These are phyloP conservation scores for Chelonus formosanus DNA, from an alignment of 2,888 invertebrate genomes.

Conservation along the genomic window DNA sequence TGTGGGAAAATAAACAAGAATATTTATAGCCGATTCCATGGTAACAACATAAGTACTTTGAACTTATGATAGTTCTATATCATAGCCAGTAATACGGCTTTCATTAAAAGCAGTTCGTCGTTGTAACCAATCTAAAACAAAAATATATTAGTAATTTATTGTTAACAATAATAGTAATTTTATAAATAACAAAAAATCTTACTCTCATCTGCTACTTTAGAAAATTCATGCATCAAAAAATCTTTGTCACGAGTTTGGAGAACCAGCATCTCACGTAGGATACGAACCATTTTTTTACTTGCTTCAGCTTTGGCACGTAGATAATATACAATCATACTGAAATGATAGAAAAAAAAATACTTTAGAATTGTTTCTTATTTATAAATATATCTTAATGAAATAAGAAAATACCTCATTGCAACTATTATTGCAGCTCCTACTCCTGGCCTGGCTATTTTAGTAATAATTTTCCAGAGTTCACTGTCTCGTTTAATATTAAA, in stretches of 20 bases:
- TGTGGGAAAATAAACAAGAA: too few species aligned
- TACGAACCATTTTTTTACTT: constrained; percentile 70
- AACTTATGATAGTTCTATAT: not conserved
- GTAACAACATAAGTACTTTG: not conserved
- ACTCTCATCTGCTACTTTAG: constrained; percentile 72
- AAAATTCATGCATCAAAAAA: constrained; percentile 72
- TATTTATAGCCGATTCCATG: not conserved
- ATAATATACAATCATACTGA: constrained; percentile 73
- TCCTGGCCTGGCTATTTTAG: constrained; percentile 70
- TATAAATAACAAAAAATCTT: constrained; percentile 34
- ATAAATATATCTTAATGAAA: too few species aligned
- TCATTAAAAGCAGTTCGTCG: constrained; percentile 35
- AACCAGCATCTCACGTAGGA: constrained; percentile 73
- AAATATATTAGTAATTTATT: constrained; percentile 7
- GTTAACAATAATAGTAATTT: too few species aligned
- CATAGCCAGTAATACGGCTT: constrained; percentile 13
- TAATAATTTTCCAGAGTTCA: constrained; percentile 65
- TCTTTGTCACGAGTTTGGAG: constrained; percentile 77
- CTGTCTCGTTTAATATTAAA: constrained; percentile 66
- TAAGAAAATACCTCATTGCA: constrained; percentile 68
- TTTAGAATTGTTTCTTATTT: too few species aligned
- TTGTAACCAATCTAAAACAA: constrained; percentile 39
- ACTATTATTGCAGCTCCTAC: constrained; percentile 71
- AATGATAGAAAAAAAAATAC: constrained; percentile 39
- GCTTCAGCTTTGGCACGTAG: constrained; percentile 71